Percentiles rank a stretch among this genome's conserved stretches.
Conservation (phyloP, 2,113 vertebrate species). For the Tauraco erythrolophus region DNA sequence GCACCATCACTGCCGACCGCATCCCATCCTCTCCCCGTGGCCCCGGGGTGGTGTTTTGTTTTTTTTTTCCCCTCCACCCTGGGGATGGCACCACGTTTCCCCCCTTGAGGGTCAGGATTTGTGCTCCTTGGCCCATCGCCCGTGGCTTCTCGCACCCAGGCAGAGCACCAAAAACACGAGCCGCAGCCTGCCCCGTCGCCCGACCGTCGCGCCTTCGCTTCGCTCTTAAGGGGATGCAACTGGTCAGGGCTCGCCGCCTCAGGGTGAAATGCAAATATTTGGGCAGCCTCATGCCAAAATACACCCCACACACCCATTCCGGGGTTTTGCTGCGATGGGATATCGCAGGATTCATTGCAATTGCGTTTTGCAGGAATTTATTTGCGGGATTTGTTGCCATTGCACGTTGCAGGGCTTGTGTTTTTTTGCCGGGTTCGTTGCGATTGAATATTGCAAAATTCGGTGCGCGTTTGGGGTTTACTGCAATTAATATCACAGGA, state of each 20-base stretch:
- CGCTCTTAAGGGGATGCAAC: neutral
- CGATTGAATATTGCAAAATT: too few species aligned
- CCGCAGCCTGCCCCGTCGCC: neutral
- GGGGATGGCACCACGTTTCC: neutral
- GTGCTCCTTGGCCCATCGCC: neutral
- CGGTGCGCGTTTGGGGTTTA: accelerated
- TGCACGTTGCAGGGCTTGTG: neutral
- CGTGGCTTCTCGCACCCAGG: accelerated
- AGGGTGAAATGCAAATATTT: accelerated
- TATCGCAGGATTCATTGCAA: neutral
- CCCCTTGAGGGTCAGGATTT: neutral
- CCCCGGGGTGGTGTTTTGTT: accelerated
- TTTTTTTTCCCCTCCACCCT: neutral
- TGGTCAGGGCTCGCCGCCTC: accelerated
- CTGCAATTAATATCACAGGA: accelerated
- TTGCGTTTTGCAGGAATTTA: too few species aligned
- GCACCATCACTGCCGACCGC: accelerated
- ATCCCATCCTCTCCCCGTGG: neutral
- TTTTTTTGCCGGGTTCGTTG: neutral
- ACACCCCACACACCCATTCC: too few species aligned
- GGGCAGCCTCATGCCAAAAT: neutral
- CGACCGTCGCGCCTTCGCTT: accelerated
- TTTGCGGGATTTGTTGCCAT: neutral
- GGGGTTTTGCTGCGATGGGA: accelerated
- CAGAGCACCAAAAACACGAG: neutral